Evolutionary conservation across 1,140 invertebrate species (phyloP), one percentile per base, ranked within the genome.

Genomic region (Adelges cooleyi): DNA sequence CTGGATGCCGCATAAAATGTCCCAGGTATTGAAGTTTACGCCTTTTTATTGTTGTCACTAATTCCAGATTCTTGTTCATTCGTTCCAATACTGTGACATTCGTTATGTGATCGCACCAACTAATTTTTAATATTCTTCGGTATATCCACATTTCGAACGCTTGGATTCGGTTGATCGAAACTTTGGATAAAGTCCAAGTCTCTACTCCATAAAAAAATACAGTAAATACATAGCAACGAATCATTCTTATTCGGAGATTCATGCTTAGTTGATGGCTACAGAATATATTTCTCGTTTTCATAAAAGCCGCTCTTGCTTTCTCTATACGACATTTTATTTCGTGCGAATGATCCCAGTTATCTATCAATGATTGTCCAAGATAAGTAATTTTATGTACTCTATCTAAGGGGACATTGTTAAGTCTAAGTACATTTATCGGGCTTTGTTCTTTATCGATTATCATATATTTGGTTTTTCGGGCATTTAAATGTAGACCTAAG

Each of bases 151-250:
- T 36, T 15, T 66, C 49, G 22, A 66, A 66, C 22, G 23, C 23
- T 33, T 66, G 20, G 20, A 66, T 17, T 52, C 27, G 20, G 8
- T 50, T 52, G 27, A 51, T 52, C 17, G 25, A 22, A 13, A 22
- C 46, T 42, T 66, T 36, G 9, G 13, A 50, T 23, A 66, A n/a
- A 27, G 65, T 53, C 65, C 65, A 66, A n/a, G 36, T 23, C 49
- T 66, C 65, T 33, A 66, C 46, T 52, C 65, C 65, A 66, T 66
- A 66, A 20, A 66, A 42, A 20, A 66, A 36, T 38, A 66, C 49
- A 13, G 65, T 27, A 17, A 52, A 66, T 38, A 66, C 46, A 66
- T 66, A 66, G 49, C 65, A 66, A 25, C 25, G 22, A 42, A 67
- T 22, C 29, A 67, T 20, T 59, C 66, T 51, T 8, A 66, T 3